Evolutionary conservation across 2,113 vertebrate genomes (phyloP).

Genomic region (Sander vitreus): DNA sequence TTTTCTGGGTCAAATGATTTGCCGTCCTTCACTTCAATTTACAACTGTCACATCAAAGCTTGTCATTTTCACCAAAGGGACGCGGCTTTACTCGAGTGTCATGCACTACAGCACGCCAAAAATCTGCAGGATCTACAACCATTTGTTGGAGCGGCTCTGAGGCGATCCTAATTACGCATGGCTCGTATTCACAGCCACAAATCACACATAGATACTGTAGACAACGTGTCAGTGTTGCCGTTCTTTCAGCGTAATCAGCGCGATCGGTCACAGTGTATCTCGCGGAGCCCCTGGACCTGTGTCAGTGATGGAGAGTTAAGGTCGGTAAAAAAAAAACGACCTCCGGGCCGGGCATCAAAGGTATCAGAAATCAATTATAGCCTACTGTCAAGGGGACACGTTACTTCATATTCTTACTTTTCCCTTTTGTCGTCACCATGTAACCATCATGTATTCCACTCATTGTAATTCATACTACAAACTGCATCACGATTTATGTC

Average conservation of each 20-base stretch:
- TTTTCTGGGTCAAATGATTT: slow-evolving; percentile 77
- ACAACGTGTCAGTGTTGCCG: slow-evolving; percentile 25
- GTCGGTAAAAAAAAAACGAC: slow-evolving; percentile 43
- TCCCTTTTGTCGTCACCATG: neutral
- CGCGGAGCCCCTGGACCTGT: slow-evolving; percentile 14
- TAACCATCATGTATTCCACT: neutral
- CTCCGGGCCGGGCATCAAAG: slow-evolving; percentile 27
- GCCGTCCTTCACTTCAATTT: slow-evolving; percentile 71
- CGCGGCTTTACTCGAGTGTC: slow-evolving; percentile 42
- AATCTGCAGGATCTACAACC: slow-evolving; percentile 42
- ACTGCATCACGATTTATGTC: neutral
- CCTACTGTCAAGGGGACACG: neutral
- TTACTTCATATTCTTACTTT: neutral
- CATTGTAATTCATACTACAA: neutral
- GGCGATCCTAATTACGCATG: slow-evolving; percentile 44
- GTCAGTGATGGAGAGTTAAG: slow-evolving; percentile 32
- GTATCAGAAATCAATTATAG: slow-evolving; percentile 7
- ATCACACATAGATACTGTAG: slow-evolving; percentile 21
- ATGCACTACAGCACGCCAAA: slow-evolving; percentile 38
- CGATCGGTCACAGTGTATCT: slow-evolving; percentile 12
- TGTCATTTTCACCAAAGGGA: slow-evolving; percentile 47
- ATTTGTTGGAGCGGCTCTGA: slow-evolving; percentile 41
- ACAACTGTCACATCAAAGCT: slow-evolving; percentile 71
- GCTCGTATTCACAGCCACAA: slow-evolving; percentile 35
- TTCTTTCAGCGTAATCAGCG: slow-evolving; percentile 24